These are phyloP conservation scores for Microtus agrestis DNA, from an alignment of 2,797 vertebrate species.

Conservation along the genomic window DNA sequence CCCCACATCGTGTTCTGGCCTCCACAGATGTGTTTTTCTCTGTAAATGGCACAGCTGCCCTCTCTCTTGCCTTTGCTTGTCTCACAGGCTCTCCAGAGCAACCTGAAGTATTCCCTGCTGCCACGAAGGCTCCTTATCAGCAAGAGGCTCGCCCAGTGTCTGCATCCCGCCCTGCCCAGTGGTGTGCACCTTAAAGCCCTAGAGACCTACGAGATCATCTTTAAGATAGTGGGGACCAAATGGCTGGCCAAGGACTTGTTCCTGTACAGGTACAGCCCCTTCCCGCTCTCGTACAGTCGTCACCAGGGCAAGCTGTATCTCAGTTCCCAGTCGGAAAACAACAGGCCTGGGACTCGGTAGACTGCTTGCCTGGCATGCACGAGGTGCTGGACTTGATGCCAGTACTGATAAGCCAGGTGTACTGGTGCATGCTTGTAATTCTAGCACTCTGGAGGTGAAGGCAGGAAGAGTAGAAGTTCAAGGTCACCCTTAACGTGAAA, in stretches of 20 bases:
- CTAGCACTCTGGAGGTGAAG: background rate
- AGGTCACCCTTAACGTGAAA: background rate
- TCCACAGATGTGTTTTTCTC: rapidly evolving
- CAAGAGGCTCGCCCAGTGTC: slow-evolving; percentile 96
- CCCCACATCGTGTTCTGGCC: too few relatives aligned
- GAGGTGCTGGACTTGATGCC: background rate
- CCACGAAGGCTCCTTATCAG: slow-evolving; percentile 96
- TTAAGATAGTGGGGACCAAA: slow-evolving; percentile 98
- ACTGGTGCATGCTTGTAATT: background rate
- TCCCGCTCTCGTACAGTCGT: background rate
- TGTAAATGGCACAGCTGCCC: rapidly evolving
- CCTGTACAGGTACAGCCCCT: slow-evolving; percentile 93
- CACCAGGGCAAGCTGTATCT: rapidly evolving
- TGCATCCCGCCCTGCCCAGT: slow-evolving; percentile 97
- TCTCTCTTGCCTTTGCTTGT: background rate
- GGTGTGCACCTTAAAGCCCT: slow-evolving; percentile 98
- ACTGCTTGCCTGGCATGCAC: too few relatives aligned
- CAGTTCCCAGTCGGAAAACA: background rate
- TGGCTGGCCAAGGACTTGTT: slow-evolving; percentile 98
- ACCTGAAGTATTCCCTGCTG: slow-evolving; percentile 96
- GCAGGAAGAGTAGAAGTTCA: background rate
- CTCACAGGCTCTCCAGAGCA: slow-evolving; percentile 97
- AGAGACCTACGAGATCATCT: slow-evolving; percentile 99
- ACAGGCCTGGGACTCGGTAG: background rate
- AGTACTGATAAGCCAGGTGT: too few relatives aligned